Conservation (phyloP, 2,888 invertebrate genomes). For the Agrotis puta region DNA sequence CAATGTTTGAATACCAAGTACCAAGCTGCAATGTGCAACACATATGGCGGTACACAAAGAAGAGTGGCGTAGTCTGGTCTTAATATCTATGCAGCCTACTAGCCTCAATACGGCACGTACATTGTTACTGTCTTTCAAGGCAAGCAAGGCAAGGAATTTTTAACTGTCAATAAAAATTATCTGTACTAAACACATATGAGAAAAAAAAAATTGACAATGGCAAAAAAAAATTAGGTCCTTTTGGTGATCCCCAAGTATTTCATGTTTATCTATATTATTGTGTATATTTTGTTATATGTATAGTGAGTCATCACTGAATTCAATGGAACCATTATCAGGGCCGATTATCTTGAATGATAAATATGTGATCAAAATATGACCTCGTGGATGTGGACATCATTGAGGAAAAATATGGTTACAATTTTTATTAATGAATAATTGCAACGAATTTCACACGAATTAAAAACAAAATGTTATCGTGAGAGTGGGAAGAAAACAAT, state of each 20-base stretch:
- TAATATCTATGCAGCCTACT: slow-evolving; percentile 40
- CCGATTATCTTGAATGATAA: slow-evolving; percentile 52
- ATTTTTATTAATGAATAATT: slow-evolving; percentile 1
- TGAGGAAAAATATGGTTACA: slow-evolving; percentile 13
- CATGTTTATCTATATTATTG: slow-evolving; percentile 39
- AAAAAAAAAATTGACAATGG: slow-evolving; percentile 21
- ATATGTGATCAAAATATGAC: slow-evolving; percentile 35
- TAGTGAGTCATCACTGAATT: slow-evolving; percentile 47
- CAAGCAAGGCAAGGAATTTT: slow-evolving; percentile 9
- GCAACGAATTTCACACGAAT: background rate
- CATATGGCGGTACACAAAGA: slow-evolving; percentile 13
- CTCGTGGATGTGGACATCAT: slow-evolving; percentile 31
- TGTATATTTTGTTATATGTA: slow-evolving; percentile 18
- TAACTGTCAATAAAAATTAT: slow-evolving; percentile 17
- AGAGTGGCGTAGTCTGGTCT: slow-evolving; percentile 8
- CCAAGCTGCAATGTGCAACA: slow-evolving; percentile 12
- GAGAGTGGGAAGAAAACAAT: slow-evolving; percentile 22
- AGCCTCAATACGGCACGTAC: slow-evolving; percentile 43
- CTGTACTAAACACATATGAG: background rate
- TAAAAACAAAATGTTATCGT: slow-evolving; percentile 15
- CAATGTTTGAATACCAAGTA: slow-evolving; percentile 24
- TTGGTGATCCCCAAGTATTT: slow-evolving; percentile 18
- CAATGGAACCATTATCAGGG: slow-evolving; percentile 44
- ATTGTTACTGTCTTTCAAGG: slow-evolving; percentile 29
- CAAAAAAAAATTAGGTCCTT: background rate